Conservation (phyloP, 2,797 vertebrate genomes). For the Acanthurus tractus region DNA sequence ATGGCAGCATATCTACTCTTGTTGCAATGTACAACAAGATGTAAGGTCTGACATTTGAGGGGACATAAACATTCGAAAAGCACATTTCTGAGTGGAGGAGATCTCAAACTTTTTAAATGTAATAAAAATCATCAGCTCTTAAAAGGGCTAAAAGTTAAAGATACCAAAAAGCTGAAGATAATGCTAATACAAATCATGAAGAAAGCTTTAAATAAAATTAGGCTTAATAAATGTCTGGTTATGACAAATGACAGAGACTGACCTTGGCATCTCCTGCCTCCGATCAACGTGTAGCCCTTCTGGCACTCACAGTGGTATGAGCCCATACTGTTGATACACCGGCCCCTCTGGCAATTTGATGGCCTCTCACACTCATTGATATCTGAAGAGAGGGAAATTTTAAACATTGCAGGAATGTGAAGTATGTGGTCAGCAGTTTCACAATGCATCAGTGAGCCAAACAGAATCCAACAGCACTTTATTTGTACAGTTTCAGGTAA, state of each 20-base stretch:
- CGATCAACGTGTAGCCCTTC: conserved; percentile 87
- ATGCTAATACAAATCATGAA: neutral
- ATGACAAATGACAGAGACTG: conserved; percentile 24
- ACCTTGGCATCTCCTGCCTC: conserved; percentile 91
- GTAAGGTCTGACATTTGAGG: no score
- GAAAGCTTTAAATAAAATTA: neutral
- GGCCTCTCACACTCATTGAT: conserved; percentile 91
- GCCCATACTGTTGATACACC: conserved; percentile 92
- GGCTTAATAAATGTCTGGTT: neutral
- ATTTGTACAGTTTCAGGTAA: neutral
- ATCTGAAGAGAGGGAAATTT: conserved; percentile 78
- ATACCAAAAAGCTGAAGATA: neutral
- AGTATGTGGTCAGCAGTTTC: neutral
- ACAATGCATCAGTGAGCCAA: neutral
- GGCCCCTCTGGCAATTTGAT: conserved; percentile 89
- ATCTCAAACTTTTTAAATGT: no score
- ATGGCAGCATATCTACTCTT: no score
- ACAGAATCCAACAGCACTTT: neutral
- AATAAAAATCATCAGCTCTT: neutral
- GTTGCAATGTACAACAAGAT: no score
- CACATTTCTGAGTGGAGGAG: no score
- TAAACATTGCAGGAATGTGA: conserved; percentile 27
- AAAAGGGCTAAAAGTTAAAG: neutral
- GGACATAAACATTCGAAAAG: no score
- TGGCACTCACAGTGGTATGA: conserved; percentile 92